Conservation (phyloP, 2,797 vertebrate species). For the Echeneis naucrates region DNA sequence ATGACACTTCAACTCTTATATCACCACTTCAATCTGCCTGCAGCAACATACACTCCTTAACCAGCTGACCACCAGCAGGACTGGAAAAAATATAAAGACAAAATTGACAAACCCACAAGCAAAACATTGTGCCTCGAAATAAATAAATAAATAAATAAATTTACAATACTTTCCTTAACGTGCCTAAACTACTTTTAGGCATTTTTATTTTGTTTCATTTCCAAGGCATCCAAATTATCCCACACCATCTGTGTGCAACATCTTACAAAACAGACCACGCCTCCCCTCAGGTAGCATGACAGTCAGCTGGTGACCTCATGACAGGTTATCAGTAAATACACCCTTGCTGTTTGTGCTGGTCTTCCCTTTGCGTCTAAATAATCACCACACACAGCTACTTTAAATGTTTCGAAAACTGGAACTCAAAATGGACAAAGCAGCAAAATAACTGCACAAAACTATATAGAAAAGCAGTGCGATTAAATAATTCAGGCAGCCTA, state of each 20-base stretch:
- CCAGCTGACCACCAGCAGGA: slow-evolving; percentile 41
- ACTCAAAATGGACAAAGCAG: not conserved
- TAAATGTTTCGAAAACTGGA: not conserved
- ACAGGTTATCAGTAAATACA: slow-evolving; percentile 65
- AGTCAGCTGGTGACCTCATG: slow-evolving; percentile 74
- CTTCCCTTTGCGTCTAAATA: slow-evolving; percentile 28
- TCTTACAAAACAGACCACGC: slow-evolving; percentile 43
- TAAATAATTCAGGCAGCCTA: not conserved
- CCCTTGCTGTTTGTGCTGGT: slow-evolving; percentile 22
- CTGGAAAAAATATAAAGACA: not conserved
- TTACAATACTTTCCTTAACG: not conserved
- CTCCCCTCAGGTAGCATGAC: slow-evolving; percentile 71
- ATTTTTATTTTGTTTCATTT: not conserved
- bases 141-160: no score
- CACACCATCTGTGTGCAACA: slow-evolving; percentile 5
- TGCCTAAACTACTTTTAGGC: not conserved
- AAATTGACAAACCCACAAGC: not conserved
- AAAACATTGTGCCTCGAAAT: not conserved
- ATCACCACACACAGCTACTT: slow-evolving; percentile 4
- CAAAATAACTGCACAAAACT: not conserved
- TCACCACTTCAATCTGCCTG: slow-evolving; percentile 2
- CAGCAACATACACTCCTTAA: slow-evolving; percentile 26
- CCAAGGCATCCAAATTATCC: not conserved
- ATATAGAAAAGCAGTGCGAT: not conserved
- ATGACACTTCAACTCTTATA: slow-evolving; percentile 12